A percentile compares a stretch with the other conserved stretches of the same genome.
These are phyloP conservation scores for Leiothrix lutea DNA, from an alignment of 2,113 vertebrate species.

Conservation along the genomic window DNA sequence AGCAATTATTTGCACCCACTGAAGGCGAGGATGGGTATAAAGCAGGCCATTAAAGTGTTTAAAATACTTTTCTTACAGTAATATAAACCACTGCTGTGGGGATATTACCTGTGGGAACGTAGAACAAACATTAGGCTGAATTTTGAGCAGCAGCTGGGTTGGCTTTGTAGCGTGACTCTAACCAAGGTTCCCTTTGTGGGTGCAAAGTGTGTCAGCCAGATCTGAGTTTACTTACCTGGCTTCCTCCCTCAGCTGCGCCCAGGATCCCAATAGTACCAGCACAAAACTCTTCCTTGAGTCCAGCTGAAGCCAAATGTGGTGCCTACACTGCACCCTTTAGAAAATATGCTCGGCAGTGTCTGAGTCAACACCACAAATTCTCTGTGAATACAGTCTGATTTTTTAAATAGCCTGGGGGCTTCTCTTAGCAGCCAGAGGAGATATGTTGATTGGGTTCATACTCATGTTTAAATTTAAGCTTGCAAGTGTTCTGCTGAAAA, in stretches of 20 bases:
- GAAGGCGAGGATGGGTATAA: slow-evolving; percentile 1
- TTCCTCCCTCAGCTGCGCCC: background rate
- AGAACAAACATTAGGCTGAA: slow-evolving; percentile 33
- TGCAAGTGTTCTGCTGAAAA: background rate
- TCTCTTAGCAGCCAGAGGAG: slow-evolving; percentile 26
- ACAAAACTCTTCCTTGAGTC: background rate
- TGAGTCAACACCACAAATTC: background rate
- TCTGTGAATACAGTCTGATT: background rate
- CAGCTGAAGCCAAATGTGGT: background rate
- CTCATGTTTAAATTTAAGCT: slow-evolving; percentile 13
- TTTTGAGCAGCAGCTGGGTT: slow-evolving; percentile 26
- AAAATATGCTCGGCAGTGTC: background rate
- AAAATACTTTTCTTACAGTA: slow-evolving; percentile 24
- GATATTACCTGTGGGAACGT: background rate
- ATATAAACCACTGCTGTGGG: background rate
- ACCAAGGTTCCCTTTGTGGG: background rate
- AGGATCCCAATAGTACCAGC: background rate
- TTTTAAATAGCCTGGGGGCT: slow-evolving; percentile 25
- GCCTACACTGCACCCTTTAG: background rate
- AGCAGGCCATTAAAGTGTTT: slow-evolving; percentile 50
- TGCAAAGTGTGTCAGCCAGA: background rate
- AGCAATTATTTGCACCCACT: slow-evolving; percentile 56
- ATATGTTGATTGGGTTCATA: background rate
- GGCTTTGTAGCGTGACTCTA: background rate
- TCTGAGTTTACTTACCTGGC: slow-evolving; percentile 12